These are phyloP conservation scores for Phenganax stokvisi DNA, from an alignment of 92 coral and sea anemone genomes.

Conservation along the genomic window DNA sequence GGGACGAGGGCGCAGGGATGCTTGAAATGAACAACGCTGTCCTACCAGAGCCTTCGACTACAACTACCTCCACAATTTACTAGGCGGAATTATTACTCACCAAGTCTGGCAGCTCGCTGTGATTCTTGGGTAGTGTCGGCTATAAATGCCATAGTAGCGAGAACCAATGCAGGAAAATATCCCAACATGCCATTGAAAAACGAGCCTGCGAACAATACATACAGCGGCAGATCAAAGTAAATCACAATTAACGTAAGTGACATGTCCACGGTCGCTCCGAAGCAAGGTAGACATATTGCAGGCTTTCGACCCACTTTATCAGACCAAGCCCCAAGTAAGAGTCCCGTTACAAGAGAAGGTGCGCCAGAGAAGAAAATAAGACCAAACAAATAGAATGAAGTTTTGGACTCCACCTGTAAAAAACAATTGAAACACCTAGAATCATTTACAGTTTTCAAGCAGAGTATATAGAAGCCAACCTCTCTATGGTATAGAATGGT, in stretches of 20 bases:
- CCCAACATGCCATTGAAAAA: conserved; percentile 31
- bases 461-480: not conserved
- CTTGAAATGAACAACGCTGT: too few relatives aligned
- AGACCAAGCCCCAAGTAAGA: conserved; percentile 30
- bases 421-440: not conserved
- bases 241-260: conserved; percentile 11
- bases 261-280: conserved; percentile 33
- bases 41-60: too few relatives aligned
- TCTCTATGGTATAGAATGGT: not conserved
- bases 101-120: conserved; percentile 21
- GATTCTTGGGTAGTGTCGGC: conserved; percentile 34
- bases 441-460: not conserved
- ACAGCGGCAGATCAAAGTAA: conserved; percentile 35
- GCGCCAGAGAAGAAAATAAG: conserved; percentile 7
- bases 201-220: conserved; percentile 26
- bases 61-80: not conserved
- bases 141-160: conserved; percentile 37
- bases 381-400: conserved; percentile 28
- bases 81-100: not conserved
- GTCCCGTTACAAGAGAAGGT: conserved; percentile 19
- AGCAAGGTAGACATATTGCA: conserved; percentile 24
- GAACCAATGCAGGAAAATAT: conserved; percentile 27
- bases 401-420: conserved; percentile 17
- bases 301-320: conserved; percentile 44
- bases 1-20: too few relatives aligned